phyloP scores from a whole-genome alignment of 2,888 invertebrate species.

The Acleris holmiana region DNA sequence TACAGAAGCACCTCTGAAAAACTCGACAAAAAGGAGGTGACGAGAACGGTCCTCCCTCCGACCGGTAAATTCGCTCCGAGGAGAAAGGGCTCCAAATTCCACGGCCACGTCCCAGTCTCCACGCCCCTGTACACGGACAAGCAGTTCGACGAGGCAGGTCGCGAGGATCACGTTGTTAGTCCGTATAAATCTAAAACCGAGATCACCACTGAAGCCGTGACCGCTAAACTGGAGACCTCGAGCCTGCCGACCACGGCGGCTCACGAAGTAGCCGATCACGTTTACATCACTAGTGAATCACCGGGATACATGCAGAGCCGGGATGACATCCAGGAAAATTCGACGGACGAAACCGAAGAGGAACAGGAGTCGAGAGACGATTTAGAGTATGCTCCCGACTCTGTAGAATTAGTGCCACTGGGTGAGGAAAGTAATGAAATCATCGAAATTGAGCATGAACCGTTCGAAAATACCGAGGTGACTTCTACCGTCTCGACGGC shows the following conservation, averaged over 20 bases:
- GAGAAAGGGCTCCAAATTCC: conserved; percentile 76
- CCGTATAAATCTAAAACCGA: conserved; percentile 42
- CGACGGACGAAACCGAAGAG: conserved; percentile 41
- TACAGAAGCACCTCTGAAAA: conserved; percentile 77
- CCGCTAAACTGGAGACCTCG: conserved; percentile 37
- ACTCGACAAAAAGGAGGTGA: conserved; percentile 71
- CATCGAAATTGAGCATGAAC: conserved; percentile 46
- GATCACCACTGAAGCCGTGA: conserved; percentile 40
- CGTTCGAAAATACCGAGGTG: conserved; percentile 50
- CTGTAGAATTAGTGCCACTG: conserved; percentile 36
- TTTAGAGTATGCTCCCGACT: conserved; percentile 60
- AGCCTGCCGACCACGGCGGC: conserved; percentile 45
- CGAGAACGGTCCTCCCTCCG: conserved; percentile 45
- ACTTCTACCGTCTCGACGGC: conserved; percentile 49
- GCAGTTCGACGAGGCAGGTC: conserved; percentile 52
- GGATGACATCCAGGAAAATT: conserved; percentile 41
- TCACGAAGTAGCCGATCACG: conserved; percentile 49
- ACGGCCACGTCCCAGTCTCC: conserved; percentile 62
- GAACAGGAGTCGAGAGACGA: conserved; percentile 59
- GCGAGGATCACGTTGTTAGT: conserved; percentile 49
- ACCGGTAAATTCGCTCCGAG: conserved; percentile 52
- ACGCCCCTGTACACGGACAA: conserved; percentile 53
- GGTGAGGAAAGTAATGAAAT: conserved; percentile 51
- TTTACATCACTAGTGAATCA: conserved; percentile 47
- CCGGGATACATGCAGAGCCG: conserved; percentile 27